Evolutionary conservation across 1,140 invertebrate species (phyloP), one percentile per base, ranked within the genome.

Genomic region (Whitmania pigra): DNA sequence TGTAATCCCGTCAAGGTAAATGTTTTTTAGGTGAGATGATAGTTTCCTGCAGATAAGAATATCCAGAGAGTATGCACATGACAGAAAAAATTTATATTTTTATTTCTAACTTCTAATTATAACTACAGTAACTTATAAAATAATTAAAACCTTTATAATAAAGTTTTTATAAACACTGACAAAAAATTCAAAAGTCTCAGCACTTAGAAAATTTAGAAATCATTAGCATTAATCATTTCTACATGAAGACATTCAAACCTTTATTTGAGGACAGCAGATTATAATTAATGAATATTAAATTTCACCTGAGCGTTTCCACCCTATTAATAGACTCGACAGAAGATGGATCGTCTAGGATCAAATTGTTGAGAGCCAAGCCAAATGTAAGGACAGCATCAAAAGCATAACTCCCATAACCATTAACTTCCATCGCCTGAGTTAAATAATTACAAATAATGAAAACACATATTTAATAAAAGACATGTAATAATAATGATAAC

Each of bases 371-470:
- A 1, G 89, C 90, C 22, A 86, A 82, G 9, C 89, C 90, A 79
- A 89, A 92, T 0, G 87, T 87, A 90, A 90, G 92, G 60, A 91
- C 88, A 0, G 89, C 90, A 82, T 93, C 90, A 79, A 92, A 92
- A 0, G 84, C 84, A 78, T 88, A 92, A 0, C 89, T 88, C 13
- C 87, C 89, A 80, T 90, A 92, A 67, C 29, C 29, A 68, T 40
- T 68, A 4, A 5, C 9, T 63, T 27, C 4, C 29, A 27, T 63
- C 9, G 60, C 29, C 29, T 31, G 29, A 63, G 22, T 13, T 15
- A 63, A 17, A 63, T 27, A 63, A 63, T 27, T 63, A 63, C 11
- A 63, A 63, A 63, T n/a, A 57, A n/a, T 27, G 29, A 27, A 1
- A 63, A 63, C 3, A 63, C 22, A 63, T 63, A 63, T 15, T 63